These are phyloP conservation scores for Busseola fusca DNA, from an alignment of 2,888 invertebrate genomes.

Conservation along the genomic window DNA sequence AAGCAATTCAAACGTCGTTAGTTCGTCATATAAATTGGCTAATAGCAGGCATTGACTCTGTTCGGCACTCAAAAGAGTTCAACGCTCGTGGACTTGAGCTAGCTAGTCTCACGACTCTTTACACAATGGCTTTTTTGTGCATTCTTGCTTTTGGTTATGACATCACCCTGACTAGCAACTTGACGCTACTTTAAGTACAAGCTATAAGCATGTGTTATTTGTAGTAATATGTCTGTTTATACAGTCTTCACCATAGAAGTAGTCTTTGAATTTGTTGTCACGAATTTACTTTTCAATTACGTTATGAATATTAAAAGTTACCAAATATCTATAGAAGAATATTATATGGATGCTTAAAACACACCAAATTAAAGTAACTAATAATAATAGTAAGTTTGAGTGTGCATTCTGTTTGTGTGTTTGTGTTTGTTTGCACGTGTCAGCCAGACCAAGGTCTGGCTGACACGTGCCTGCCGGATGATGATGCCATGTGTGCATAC, in stretches of 20 bases:
- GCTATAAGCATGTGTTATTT: slow-evolving; percentile 48
- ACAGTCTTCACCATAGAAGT: slow-evolving; percentile 54
- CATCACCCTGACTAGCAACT: slow-evolving; percentile 78
- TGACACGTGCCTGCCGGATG: too few species aligned
- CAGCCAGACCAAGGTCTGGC: too few species aligned
- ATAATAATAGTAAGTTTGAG: too few species aligned
- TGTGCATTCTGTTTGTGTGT: too few species aligned
- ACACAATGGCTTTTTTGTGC: slow-evolving; percentile 88
- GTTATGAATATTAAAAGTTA: slow-evolving; percentile 1
- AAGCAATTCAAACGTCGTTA: slow-evolving; percentile 74
- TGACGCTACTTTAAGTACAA: slow-evolving; percentile 62
- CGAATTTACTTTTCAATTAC: slow-evolving; percentile 20
- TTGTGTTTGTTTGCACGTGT: too few species aligned
- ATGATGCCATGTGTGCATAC: too few species aligned
- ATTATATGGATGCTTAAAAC: background rate
- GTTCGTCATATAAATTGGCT: slow-evolving; percentile 79
- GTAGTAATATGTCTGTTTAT: slow-evolving; percentile 29
- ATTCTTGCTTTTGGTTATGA: slow-evolving; percentile 85
- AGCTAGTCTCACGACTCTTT: slow-evolving; percentile 85
- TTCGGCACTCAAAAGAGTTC: slow-evolving; percentile 84
- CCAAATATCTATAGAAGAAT: background rate
- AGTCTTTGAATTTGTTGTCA: slow-evolving; percentile 16
- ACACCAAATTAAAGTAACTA: background rate
- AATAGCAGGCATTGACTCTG: slow-evolving; percentile 83
- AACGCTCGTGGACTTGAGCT: slow-evolving; percentile 83